Base-by-base conservation (phyloP, 2,113 vertebrate species). In the Lathamus discolor region DNA sequence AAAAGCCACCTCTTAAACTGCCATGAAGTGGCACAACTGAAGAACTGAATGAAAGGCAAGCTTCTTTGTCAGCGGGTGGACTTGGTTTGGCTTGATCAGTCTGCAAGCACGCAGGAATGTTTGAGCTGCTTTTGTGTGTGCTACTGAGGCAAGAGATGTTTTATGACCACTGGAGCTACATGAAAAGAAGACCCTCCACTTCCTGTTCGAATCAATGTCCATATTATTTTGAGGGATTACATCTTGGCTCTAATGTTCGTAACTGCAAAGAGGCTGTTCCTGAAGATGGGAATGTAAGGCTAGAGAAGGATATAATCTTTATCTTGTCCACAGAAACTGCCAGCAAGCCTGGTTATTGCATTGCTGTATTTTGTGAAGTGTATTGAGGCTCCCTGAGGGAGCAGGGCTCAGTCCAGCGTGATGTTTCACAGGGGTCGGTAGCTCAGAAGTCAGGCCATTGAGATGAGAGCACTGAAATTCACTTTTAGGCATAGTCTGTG, bases 391-490 rank as follows among this genome's bases (percentile, higher is more conserved):
- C 76, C 81, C 86, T 48, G 59, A 85, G 93, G 93, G 86, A 89
- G 83, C 83, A 87, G 77, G 73, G 27, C 81, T 92, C 52, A 48
- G 33, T 64, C 81, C 66, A 41, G 84, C 6, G 1, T 73, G 95
- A 35, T 84, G 81, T 89, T 95, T 93, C 94, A 66, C 77, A 91
- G 77, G 79, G 86, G 33, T 64, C 1, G 33, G 66, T 44, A 73
- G 51, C 95, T 96, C 55, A 81, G 69, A 84, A 93, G 81, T 92
- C 73, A 57, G 68, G 35, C 69, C 39, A 13, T 57, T 84, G 62
- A 85, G 81, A 89, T 79, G 77, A 86, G 74, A 91, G 62, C 66
- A 57, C 89, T 91, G 94, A 84, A 92, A 87, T 85, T 93, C 89
- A 75, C 74, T 48, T 95, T 84, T 68, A 85, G 83, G 66, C 24